A percentile compares a stretch with the other conserved stretches of the same genome.
Conservation (phyloP, 1,140 invertebrate species). For the Sitophilus oryzae region DNA sequence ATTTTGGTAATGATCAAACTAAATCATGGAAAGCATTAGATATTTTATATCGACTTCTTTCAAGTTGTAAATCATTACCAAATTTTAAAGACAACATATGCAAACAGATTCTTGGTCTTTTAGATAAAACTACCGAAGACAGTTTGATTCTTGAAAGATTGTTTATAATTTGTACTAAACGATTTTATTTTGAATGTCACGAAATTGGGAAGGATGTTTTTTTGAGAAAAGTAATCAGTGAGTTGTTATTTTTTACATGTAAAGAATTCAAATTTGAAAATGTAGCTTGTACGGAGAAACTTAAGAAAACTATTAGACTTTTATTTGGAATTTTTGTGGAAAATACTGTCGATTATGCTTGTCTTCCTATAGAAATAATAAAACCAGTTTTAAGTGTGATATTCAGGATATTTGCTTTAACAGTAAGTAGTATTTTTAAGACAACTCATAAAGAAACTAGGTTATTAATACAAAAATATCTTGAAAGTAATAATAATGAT, state of each 20-base stretch:
- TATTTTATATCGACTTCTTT: conserved; percentile 57
- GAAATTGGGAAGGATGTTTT: conserved; percentile 44
- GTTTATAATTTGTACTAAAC: conserved; percentile 45
- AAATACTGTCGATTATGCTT: conserved; percentile 8
- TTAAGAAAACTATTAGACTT: conserved; percentile 45
- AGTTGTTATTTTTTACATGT: conserved; percentile 42
- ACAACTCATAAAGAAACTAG: conserved; percentile 24
- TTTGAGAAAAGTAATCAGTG: conserved; percentile 41
- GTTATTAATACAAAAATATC: conserved; percentile 29
- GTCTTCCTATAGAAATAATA: conserved; percentile 27
- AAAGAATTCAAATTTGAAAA: conserved; percentile 32
- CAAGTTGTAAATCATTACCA: conserved; percentile 47
- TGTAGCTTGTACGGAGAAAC: conserved; percentile 38
- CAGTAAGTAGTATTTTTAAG: conserved; percentile 19
- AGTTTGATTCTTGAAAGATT: conserved; percentile 16
- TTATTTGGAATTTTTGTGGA: conserved; percentile 42
- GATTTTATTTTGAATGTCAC: conserved; percentile 49
- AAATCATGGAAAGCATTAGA: conserved; percentile 62
- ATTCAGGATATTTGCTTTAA: conserved; percentile 31
- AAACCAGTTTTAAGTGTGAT: conserved; percentile 27
- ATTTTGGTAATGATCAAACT: conserved; percentile 49
- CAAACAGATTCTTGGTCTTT: conserved; percentile 47
- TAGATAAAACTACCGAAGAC: conserved; percentile 39
- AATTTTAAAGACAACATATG: conserved; percentile 52
- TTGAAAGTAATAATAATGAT: conserved; percentile 13